Conservation (phyloP, 1,140 invertebrate genomes). For the Panagrolaimus sp. region DNA sequence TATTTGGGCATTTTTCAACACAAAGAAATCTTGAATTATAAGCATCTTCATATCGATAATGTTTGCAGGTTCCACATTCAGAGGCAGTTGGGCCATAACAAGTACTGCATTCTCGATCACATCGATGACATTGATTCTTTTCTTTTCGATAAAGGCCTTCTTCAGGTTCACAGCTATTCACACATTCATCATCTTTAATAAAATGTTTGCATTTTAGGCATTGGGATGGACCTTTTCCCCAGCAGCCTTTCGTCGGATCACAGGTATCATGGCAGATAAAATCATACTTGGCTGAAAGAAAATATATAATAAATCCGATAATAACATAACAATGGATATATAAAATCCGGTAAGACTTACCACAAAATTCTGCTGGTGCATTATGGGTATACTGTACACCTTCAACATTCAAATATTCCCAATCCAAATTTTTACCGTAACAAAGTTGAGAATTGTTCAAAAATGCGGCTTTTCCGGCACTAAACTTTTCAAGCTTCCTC, state of each 20-base stretch:
- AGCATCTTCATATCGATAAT: neutral
- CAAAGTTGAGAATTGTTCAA: neutral
- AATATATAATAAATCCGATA: no score
- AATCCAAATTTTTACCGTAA: neutral
- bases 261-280: neutral
- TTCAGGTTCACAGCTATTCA: neutral
- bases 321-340: no score
- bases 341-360: neutral
- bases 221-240: neutral
- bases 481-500: neutral
- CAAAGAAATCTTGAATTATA: neutral
- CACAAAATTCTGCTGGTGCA: neutral
- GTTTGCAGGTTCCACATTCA: neutral
- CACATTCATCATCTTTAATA: neutral
- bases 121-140: neutral
- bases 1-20: neutral
- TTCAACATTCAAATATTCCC: neutral
- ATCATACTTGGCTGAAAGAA: neutral
- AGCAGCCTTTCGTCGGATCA: neutral
- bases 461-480: neutral
- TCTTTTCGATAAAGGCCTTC: neutral
- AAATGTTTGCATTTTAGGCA: neutral
- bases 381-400: slow-evolving; percentile 1
- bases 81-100: neutral
- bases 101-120: neutral